These are phyloP conservation scores for Mirounga angustirostris DNA, from an alignment of 2,113 vertebrate genomes.

Conservation along the genomic window DNA sequence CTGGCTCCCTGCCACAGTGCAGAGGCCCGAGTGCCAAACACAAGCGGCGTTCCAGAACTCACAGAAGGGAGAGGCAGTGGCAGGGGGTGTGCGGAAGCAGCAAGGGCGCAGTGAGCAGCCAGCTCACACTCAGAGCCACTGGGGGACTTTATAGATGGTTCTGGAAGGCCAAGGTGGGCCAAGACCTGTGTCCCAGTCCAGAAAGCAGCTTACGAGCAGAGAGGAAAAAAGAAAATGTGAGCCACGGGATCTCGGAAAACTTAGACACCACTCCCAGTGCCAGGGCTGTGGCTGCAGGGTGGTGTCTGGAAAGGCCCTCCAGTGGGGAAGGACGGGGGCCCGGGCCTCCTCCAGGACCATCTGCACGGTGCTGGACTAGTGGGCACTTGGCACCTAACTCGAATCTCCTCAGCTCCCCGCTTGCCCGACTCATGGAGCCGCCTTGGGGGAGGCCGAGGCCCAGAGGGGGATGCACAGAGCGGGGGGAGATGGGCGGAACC, in stretches of 20 bases:
- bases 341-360: not conserved
- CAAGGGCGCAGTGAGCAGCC: rapidly evolving
- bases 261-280: rapidly evolving
- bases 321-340: not conserved
- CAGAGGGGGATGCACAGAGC: not conserved
- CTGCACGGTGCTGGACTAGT: not conserved
- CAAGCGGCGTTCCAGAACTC: rapidly evolving
- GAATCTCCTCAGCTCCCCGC: not conserved
- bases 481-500: too few species aligned
- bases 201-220: not conserved
- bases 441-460: not conserved
- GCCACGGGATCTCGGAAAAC: not conserved
- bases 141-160: not conserved
- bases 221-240: not conserved
- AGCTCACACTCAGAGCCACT: rapidly evolving
- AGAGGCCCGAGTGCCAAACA: not conserved
- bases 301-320: not conserved
- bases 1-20: too few species aligned
- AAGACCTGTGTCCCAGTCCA: not conserved
- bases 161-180: not conserved
- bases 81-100: not conserved
- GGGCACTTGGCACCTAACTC: not conserved
- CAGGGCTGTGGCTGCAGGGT: rapidly evolving
- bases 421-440: not conserved
- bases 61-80: not conserved